Evolutionary conservation across 2,888 invertebrate species (phyloP).

Genomic region (Athalia circularis): DNA sequence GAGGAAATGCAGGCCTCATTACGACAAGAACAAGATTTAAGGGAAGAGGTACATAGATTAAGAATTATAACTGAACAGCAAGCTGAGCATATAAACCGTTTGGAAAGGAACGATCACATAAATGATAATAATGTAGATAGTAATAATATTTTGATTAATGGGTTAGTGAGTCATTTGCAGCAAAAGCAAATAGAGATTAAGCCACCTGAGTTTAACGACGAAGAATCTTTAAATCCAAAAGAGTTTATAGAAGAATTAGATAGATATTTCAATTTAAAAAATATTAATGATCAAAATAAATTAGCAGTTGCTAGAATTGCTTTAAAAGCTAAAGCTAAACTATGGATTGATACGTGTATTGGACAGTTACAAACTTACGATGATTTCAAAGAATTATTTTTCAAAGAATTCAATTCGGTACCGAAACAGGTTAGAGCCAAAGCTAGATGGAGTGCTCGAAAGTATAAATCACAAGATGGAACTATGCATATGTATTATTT

Average conservation of each 20-base stretch:
- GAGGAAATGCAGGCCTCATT: background rate
- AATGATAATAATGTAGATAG: background rate
- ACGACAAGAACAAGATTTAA: conserved; percentile 2
- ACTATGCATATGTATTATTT: conserved; percentile 26
- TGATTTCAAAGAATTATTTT: conserved; percentile 1
- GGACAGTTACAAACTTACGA: conserved; percentile 8
- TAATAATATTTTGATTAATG: conserved; percentile 4
- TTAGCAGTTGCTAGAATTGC: conserved; percentile 3
- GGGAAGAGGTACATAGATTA: background rate
- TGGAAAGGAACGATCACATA: background rate
- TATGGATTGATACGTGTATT: conserved; percentile 9
- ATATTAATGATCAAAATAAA: background rate
- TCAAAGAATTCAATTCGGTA: conserved; percentile 32
- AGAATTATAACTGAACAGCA: background rate
- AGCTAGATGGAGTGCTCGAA: background rate
- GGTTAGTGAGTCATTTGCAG: conserved; percentile 14
- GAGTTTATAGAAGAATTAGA: conserved; percentile 28
- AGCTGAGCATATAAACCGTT: background rate
- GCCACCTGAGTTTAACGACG: conserved; percentile 10
- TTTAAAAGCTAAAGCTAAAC: background rate
- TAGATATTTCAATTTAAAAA: conserved; percentile 34
- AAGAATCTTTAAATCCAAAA: conserved; percentile 17
- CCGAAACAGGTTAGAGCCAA: background rate
- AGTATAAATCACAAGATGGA: conserved; percentile 6
- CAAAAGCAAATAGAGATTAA: conserved; percentile 13